A percentile compares a stretch with the other conserved stretches of the same genome.
Evolutionary conservation across 2,113 vertebrate species (phyloP).

Genomic region (Microcebus griseorufus): DNA sequence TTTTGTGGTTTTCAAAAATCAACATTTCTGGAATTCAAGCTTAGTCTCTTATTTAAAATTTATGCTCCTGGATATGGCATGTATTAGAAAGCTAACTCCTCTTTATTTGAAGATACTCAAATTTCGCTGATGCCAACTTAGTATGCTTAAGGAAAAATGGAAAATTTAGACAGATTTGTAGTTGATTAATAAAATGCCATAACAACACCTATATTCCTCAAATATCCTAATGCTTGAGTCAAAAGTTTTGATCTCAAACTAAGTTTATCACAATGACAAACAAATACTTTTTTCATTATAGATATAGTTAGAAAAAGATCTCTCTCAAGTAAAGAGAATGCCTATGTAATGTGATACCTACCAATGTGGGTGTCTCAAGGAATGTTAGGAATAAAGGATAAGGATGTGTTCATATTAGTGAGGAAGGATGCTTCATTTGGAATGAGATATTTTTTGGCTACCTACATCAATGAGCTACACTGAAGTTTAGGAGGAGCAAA

Average conservation of each 20-base stretch:
- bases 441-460: slow-evolving; percentile 48
- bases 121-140: not conserved
- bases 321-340: not conserved
- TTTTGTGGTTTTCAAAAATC: slow-evolving; percentile 14
- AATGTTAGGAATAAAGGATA: not conserved
- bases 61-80: not conserved
- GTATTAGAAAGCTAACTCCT: not conserved
- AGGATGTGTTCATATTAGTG: not conserved
- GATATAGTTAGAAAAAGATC: not conserved
- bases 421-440: slow-evolving; percentile 45
- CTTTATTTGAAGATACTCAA: not conserved
- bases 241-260: not conserved
- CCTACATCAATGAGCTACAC: not conserved
- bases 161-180: not conserved
- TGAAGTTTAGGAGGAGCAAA: slow-evolving; percentile 47
- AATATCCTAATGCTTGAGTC: not conserved
- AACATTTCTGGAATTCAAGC: not conserved
- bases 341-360: not conserved
- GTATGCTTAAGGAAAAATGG: not conserved
- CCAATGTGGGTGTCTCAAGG: not conserved
- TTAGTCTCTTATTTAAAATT: not conserved
- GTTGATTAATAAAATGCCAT: not conserved
- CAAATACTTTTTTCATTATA: not conserved
- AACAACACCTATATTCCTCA: not conserved
- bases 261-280: not conserved